Base-by-base conservation (phyloP, 2,888 invertebrate genomes). In the Laspeyria flexula region DNA sequence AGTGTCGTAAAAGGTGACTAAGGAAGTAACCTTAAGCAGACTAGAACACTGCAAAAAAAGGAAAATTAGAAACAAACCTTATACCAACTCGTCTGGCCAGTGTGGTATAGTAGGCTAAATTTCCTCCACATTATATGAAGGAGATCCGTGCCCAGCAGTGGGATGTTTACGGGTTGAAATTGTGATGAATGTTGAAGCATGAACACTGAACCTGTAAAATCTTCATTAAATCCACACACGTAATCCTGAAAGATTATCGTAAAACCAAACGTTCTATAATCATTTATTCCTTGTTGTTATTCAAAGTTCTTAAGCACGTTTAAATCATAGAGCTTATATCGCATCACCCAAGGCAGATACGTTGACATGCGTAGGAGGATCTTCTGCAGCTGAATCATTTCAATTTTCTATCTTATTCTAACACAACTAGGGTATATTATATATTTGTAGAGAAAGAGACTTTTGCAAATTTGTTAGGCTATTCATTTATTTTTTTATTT, bases 321-420 rank as follows among this genome's bases (percentile, higher is more conserved):
- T 70, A 77, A 81, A 79, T 79, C 73, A 76, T 69, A 73, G 72
- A 50, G 71, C 71, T 72, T 68, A 70, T 65, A 56, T 67, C 67
- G 80, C 78, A 81, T 74, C 77, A 80, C 80, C 81, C 71, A 70
- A 72, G 81, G 80, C 77, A 68, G 73, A 81, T 77, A 78, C 73
- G 81, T 75, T 85, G 87, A 86, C 85, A 80, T 82, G 86, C 85
- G 86, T 86, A 79, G 83, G 84, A 81, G 83, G 81, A 75, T 67
- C 64, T 60, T 38, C 38, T 18, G 5, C 12, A 41, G 34, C 44
- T 43, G 59, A 59, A 43, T 53, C 30, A 43, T 50, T 50, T 41
- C 12, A 9, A 9, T 5, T 30, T 11, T 45, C 40, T 34, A 53
- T 57, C 29, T 48, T 60, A 65, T 34, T 1, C 0, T 11, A 12